phyloP scores from a whole-genome alignment of 2,888 invertebrate species.

The Chironomus tentans region DNA sequence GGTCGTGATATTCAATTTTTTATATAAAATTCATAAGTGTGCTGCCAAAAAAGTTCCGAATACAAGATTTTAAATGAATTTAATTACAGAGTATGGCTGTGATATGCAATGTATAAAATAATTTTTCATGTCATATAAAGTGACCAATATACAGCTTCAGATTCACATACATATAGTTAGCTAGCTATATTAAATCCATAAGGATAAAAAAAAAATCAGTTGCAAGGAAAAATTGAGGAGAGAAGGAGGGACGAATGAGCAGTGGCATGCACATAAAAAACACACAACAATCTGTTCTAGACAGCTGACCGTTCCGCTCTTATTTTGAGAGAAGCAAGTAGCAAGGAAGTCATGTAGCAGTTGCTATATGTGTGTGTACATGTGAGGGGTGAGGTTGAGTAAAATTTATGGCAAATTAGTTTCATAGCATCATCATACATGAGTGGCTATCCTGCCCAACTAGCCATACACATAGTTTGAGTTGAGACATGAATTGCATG shows the following conservation, averaged over 20 bases:
- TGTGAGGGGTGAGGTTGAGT: not conserved
- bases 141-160: no score
- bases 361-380: not conserved
- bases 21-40: no score
- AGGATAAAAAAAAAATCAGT: no score
- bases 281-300: conserved; percentile 23
- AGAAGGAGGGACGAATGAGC: not conserved
- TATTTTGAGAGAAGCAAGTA: not conserved
- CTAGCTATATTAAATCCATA: no score
- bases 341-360: not conserved
- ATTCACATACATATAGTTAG: no score
- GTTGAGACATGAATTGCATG: conserved; percentile 21
- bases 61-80: no score
- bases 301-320: conserved; percentile 21
- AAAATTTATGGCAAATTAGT: conserved; percentile 27
- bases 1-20: no score
- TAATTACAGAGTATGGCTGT: no score
- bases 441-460: not conserved
- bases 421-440: conserved; percentile 17
- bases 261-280: conserved; percentile 22
- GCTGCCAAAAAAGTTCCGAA: no score
- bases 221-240: not conserved
- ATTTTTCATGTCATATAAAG: no score
- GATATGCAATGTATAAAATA: no score
- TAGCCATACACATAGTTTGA: not conserved